Evolutionary conservation across 2,888 invertebrate species (phyloP).

Genomic region (Choristoneura rosaceana): DNA sequence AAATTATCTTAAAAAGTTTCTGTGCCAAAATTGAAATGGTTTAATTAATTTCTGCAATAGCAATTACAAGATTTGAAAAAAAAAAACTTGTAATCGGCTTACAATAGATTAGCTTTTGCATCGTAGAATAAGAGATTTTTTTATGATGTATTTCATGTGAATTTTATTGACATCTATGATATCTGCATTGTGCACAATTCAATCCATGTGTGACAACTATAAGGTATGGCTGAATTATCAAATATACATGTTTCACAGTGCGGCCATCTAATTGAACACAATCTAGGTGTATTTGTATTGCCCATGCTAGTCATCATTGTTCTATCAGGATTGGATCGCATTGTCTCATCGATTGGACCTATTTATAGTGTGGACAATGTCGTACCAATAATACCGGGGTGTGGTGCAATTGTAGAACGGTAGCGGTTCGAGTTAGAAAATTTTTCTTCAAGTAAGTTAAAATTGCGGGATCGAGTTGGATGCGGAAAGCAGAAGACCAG

Average conservation of each 20-base stretch:
- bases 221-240: neutral
- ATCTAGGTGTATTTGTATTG: slow-evolving; percentile 34
- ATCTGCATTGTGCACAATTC: too few species aligned
- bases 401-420: slow-evolving; percentile 43
- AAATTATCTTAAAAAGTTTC: too few species aligned
- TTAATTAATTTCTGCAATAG: too few species aligned
- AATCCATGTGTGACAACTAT: neutral
- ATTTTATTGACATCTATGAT: too few species aligned
- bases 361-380: slow-evolving; percentile 73
- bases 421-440: neutral
- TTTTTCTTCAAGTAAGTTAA: neutral
- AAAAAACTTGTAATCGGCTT: too few species aligned
- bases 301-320: slow-evolving; percentile 63
- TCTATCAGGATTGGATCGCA: slow-evolving; percentile 71
- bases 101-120: too few species aligned
- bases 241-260: neutral
- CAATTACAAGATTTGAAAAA: too few species aligned
- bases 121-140: too few species aligned
- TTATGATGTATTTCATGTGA: too few species aligned
- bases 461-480: too few species aligned
- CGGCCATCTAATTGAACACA: slow-evolving; percentile 2
- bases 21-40: too few species aligned
- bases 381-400: slow-evolving; percentile 48
- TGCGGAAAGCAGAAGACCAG: too few species aligned
- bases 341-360: slow-evolving; percentile 80